Evolutionary conservation across 2,888 invertebrate species (phyloP), one percentile per base, ranked within the genome.

Genomic region (Steinernema carpocapsae): DNA sequence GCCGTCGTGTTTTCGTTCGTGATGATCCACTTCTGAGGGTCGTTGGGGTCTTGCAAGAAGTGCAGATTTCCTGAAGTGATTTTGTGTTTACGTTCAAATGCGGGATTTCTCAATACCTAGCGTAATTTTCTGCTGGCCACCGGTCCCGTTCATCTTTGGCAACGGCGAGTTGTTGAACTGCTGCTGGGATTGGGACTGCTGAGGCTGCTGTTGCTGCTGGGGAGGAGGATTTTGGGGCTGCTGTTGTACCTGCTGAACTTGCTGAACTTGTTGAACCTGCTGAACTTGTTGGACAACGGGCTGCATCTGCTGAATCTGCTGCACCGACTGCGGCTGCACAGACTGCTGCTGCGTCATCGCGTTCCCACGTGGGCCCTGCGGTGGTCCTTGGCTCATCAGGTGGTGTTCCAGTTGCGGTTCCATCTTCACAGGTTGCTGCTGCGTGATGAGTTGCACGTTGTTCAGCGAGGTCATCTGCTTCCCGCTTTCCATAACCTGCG

Each of bases 21-120:
- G 76, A 86, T 86, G 43, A 87, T 87, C 94, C 94, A 94, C 88
- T 94, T 94, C 79, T 91, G 92, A 0, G 93, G 93, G 88, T 94
- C 94, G 81, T 91, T 92, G 0, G 93, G 92, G 85, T 94, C 94
- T 85, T 93, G 92, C 84, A 93, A 93, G 78, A 94, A 91, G 86
- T 92, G 92, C 82, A 86, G 78, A 70, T 92, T 92, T 0, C 86
- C 88, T 87, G 74, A 52, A 81, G 76, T 42, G 14, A 19, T 70
- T 29, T 26, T 37, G 4, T 59, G 56, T 24, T 19, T 4, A 59
- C 56, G 6, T 0, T 70, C 24, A 56, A 45, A 26, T 52, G 7
- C 24, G 24, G 42, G 48, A 14, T 24, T 7, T 42, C 42, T 24
- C 26, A 70, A 74, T 42, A 83, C 84, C 84, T n/a, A 84, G 77